phyloP scores from a whole-genome alignment of 2,113 vertebrate species.

The Mugil cephalus region DNA sequence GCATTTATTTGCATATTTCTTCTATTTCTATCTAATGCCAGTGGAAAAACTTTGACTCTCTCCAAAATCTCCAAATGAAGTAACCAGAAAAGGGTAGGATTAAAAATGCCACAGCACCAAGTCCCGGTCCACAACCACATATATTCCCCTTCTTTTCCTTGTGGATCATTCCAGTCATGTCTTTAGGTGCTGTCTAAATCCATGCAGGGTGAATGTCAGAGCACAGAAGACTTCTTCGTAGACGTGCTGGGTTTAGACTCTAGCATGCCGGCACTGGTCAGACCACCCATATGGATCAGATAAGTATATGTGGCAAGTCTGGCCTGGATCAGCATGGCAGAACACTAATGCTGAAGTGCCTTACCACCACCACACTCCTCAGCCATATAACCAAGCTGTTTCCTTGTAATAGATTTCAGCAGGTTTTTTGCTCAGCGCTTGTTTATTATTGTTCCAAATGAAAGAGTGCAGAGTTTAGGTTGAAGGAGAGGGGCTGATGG shows the following conservation, averaged over 20 bases:
- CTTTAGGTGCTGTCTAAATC: constrained; percentile 4
- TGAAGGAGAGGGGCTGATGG: constrained; percentile 44
- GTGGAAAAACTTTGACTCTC: too few relatives aligned
- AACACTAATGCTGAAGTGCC: constrained; percentile 69
- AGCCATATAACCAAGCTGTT: constrained; percentile 70
- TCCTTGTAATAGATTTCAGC: constrained; percentile 82
- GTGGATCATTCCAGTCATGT: not conserved
- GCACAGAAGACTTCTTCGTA: constrained; percentile 62
- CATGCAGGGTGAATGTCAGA: constrained; percentile 23
- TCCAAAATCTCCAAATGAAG: constrained; percentile 28
- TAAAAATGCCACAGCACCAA: not conserved
- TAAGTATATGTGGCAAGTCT: constrained; percentile 79
- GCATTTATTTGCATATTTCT: too few relatives aligned
- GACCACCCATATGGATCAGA: constrained; percentile 85
- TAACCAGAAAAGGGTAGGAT: constrained; percentile 31
- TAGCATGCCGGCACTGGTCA: constrained; percentile 30
- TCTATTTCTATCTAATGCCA: too few relatives aligned
- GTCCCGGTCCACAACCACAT: constrained; percentile 46
- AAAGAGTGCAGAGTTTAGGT: constrained; percentile 80
- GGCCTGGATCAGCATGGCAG: constrained; percentile 81
- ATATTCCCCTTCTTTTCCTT: constrained; percentile 43
- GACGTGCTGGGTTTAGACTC: constrained; percentile 49
- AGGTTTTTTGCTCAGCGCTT: constrained; percentile 72
- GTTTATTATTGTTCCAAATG: constrained; percentile 86
- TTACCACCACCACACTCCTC: constrained; percentile 18